These are phyloP conservation scores for Chaetodon trifascialis DNA, from an alignment of 2,113 vertebrate genomes.

Conservation along the genomic window DNA sequence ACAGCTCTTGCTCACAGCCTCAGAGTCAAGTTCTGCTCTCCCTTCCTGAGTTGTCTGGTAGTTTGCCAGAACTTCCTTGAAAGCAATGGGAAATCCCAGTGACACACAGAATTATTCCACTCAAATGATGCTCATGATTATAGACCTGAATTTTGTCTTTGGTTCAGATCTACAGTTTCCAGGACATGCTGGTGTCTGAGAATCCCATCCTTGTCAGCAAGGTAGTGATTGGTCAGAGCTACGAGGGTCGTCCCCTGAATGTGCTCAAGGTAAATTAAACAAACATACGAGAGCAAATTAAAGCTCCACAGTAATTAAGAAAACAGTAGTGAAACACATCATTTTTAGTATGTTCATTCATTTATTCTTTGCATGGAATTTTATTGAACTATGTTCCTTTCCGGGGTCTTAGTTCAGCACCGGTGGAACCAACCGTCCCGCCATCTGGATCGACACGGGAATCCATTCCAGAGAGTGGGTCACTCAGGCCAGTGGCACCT, in stretches of 20 bases:
- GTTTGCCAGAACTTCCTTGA: too few relatives aligned
- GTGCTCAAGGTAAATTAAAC: slow-evolving; percentile 89
- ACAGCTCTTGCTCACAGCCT: too few relatives aligned
- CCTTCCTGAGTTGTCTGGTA: too few relatives aligned
- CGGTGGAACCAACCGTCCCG: slow-evolving; percentile 83
- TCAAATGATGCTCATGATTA: background rate
- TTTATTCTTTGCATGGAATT: background rate
- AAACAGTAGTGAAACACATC: too few relatives aligned
- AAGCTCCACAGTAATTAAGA: too few relatives aligned
- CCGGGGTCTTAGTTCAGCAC: slow-evolving; percentile 90
- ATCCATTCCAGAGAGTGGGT: slow-evolving; percentile 95
- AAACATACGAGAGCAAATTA: too few relatives aligned
- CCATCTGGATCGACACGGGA: slow-evolving; percentile 92
- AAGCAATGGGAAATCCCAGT: background rate
- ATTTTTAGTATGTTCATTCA: too few relatives aligned
- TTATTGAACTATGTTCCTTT: background rate
- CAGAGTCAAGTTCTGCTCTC: too few relatives aligned
- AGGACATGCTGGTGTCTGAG: slow-evolving; percentile 88
- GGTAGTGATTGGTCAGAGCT: slow-evolving; percentile 90
- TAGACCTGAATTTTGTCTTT: background rate
- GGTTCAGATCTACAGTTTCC: slow-evolving; percentile 90
- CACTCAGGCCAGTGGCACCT: slow-evolving; percentile 90
- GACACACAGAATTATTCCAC: background rate
- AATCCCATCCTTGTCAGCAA: slow-evolving; percentile 89
- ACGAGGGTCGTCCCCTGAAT: slow-evolving; percentile 87